phyloP scores from a whole-genome alignment of 1,140 invertebrate species.

The Dreissena rostriformis region DNA sequence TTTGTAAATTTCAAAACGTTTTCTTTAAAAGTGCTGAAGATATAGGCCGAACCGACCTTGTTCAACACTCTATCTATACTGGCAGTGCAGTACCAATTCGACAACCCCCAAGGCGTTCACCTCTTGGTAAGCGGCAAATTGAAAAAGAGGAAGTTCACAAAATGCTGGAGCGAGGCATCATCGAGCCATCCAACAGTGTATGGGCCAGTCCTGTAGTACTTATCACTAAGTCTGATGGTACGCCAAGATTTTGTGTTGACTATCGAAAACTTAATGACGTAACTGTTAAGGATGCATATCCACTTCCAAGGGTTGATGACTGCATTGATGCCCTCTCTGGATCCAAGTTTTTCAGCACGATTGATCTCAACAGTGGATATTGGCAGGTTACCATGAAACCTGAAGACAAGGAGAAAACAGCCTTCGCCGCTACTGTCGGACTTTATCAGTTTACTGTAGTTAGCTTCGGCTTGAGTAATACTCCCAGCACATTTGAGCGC shows the following conservation, averaged over 20 bases:
- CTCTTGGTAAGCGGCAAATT: conserved; percentile 2
- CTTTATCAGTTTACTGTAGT: no score
- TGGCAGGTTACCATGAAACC: conserved; percentile 78
- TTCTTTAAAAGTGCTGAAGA: conserved; percentile 1
- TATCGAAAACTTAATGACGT: conserved; percentile 67
- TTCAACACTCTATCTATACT: conserved; percentile 41
- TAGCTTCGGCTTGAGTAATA: conserved; percentile 38
- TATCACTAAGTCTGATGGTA: not conserved
- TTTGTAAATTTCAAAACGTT: not conserved
- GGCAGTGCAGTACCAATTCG: conserved; percentile 19
- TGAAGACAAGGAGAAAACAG: conserved; percentile 63
- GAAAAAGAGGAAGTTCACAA: conserved; percentile 32
- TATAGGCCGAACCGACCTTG: not conserved
- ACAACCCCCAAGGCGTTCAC: conserved; percentile 17
- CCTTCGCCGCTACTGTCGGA: no score
- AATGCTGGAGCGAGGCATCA: conserved; percentile 32
- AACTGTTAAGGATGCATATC: conserved; percentile 63
- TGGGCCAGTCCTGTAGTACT: no score
- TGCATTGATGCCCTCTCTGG: conserved; percentile 56
- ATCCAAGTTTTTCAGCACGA: conserved; percentile 52
- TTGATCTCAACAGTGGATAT: conserved; percentile 66
- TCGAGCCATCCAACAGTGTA: conserved; percentile 41
- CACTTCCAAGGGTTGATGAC: conserved; percentile 64
- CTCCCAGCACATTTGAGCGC: conserved; percentile 66
- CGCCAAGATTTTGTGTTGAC: conserved; percentile 65